Conservation (phyloP, 1,140 invertebrate genomes). For the Colletes gigas region DNA sequence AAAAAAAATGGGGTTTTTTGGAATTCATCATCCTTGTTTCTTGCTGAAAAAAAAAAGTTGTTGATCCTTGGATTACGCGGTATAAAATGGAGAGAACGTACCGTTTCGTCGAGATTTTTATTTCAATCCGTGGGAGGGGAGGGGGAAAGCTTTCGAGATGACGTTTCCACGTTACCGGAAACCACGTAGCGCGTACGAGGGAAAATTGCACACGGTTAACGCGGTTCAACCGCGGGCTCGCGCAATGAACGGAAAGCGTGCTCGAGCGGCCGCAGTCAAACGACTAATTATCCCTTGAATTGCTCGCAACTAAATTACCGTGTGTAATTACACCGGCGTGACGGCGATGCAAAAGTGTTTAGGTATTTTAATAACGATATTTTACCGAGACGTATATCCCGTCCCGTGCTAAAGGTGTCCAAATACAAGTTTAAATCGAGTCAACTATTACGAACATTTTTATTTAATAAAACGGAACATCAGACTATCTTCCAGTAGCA, state of each 20-base stretch:
- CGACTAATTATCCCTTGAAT: slow-evolving; percentile 23
- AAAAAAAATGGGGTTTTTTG: too few relatives aligned
- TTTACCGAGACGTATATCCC: not conserved
- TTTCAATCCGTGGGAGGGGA: not conserved
- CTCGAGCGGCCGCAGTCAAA: slow-evolving; percentile 6
- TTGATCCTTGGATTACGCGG: too few relatives aligned
- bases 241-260: not conserved
- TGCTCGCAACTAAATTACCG: slow-evolving; percentile 11
- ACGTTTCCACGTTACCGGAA: not conserved
- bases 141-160: not conserved
- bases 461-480: too few relatives aligned
- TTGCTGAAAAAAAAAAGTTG: too few relatives aligned
- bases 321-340: slow-evolving; percentile 4
- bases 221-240: not conserved
- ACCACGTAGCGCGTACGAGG: not conserved
- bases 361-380: slow-evolving; percentile 13
- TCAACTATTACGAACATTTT: too few relatives aligned
- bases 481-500: too few relatives aligned
- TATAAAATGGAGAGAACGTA: too few relatives aligned
- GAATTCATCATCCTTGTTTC: too few relatives aligned
- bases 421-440: not conserved
- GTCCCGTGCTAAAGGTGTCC: not conserved
- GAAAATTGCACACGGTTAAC: not conserved
- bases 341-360: not conserved
- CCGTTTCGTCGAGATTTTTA: not conserved